These are phyloP conservation scores for Drosophila tropicalis DNA, from an alignment of 1,140 invertebrate genomes.

Conservation along the genomic window DNA sequence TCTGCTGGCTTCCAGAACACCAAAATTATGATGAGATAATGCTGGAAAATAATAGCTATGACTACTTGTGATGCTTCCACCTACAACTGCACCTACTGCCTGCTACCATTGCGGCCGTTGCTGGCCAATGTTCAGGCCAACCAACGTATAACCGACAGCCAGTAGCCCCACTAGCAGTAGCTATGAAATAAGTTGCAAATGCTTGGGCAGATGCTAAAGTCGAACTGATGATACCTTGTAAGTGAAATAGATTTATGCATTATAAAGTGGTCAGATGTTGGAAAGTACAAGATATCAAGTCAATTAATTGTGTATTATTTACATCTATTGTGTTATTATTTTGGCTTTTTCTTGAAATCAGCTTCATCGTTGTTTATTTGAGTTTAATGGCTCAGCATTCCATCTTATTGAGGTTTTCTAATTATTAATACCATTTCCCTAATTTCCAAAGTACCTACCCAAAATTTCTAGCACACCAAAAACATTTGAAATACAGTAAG, in stretches of 20 bases:
- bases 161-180: neutral
- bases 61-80: constrained; percentile 26
- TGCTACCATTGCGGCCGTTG: too few relatives aligned
- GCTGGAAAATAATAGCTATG: constrained; percentile 58
- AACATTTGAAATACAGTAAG: constrained; percentile 3
- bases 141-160: constrained; percentile 27
- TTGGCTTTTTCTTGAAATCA: too few relatives aligned
- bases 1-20: constrained; percentile 12
- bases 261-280: too few relatives aligned
- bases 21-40: constrained; percentile 70
- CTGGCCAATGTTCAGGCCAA: constrained; percentile 25
- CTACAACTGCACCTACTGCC: too few relatives aligned
- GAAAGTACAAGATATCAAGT: too few relatives aligned
- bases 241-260: neutral
- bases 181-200: constrained; percentile 11
- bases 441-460: neutral
- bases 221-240: neutral
- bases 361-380: too few relatives aligned
- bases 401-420: neutral
- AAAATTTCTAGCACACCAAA: neutral
- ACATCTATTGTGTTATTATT: too few relatives aligned
- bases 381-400: too few relatives aligned
- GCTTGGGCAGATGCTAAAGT: neutral
- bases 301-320: too few relatives aligned
- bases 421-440: neutral